phyloP scores from a whole-genome alignment of 2,113 vertebrate species.

The Euleptes europaea region DNA sequence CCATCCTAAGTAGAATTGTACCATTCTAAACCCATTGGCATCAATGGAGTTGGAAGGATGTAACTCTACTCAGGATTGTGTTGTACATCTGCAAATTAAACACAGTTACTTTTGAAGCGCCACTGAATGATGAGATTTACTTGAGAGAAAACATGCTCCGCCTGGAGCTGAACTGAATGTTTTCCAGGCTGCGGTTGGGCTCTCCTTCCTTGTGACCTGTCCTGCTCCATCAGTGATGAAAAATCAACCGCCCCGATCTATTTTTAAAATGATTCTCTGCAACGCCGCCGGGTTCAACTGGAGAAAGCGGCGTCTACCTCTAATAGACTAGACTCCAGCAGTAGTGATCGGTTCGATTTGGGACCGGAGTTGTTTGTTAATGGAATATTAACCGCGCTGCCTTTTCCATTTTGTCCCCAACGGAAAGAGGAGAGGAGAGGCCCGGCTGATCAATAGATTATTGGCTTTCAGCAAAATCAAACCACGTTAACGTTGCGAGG shows the following conservation, averaged over 20 bases:
- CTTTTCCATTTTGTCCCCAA: conserved; percentile 30
- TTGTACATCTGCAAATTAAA: neutral
- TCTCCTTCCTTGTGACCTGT: neutral
- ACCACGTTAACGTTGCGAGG: conserved; percentile 38
- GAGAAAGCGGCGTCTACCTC: neutral
- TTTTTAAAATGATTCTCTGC: neutral
- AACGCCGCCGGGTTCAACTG: neutral
- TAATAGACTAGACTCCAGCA: neutral
- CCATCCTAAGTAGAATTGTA: too few species aligned
- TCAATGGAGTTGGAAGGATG: too few species aligned
- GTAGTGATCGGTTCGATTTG: neutral
- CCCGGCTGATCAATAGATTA: conserved; percentile 24
- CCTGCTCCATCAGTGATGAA: neutral
- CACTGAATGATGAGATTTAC: neutral
- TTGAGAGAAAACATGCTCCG: neutral
- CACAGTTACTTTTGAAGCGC: neutral
- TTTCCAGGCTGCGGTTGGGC: neutral
- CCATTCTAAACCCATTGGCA: too few species aligned
- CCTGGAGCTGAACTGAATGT: neutral
- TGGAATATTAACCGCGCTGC: neutral
- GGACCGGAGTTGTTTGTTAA: neutral
- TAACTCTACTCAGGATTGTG: too few species aligned
- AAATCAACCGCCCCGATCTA: neutral
- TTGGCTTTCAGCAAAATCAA: conserved; percentile 42
- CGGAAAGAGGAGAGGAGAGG: conserved; percentile 34